A percentile compares a stretch with the other conserved stretches of the same genome.
Evolutionary conservation across 2,113 vertebrate genomes (phyloP).

Genomic region (Ailurus styani): DNA sequence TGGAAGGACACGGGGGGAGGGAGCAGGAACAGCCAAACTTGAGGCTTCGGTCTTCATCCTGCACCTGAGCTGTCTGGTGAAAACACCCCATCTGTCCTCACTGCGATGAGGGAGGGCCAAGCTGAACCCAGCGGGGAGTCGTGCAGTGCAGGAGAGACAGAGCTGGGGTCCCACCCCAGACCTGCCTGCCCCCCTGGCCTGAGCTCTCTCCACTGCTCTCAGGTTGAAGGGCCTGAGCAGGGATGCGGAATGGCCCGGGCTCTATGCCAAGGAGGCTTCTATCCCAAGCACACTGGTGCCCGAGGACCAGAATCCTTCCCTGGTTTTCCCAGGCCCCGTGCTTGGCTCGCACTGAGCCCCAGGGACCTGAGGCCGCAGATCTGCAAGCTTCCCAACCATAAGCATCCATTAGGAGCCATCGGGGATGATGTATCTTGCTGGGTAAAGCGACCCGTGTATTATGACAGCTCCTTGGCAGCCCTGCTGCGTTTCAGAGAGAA

Average conservation of each 20-base stretch:
- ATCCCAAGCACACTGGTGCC: constrained; percentile 59
- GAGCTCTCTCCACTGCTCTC: background rate
- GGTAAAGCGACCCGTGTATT: constrained; percentile 80
- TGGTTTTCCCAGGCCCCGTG: constrained; percentile 72
- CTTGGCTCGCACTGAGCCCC: constrained; percentile 71
- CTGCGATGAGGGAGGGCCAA: background rate
- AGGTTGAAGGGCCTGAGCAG: background rate
- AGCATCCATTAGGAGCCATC: constrained; percentile 79
- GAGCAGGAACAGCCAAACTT: background rate
- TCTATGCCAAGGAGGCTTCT: constrained; percentile 49
- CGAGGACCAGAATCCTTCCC: constrained; percentile 58
- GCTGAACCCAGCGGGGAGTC: background rate
- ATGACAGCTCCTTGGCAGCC: constrained; percentile 85
- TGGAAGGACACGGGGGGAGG: background rate
- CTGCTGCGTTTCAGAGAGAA: constrained; percentile 82
- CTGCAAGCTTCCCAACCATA: constrained; percentile 80
- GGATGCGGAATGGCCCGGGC: background rate
- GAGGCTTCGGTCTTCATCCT: background rate
- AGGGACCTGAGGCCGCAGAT: constrained; percentile 71
- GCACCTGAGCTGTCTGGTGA: accelerated
- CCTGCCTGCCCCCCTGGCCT: background rate
- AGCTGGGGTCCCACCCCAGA: background rate
- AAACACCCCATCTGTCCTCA: background rate
- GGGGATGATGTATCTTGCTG: constrained; percentile 78
- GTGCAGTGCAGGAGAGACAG: background rate